These are phyloP conservation scores for Sesia apiformis DNA, from an alignment of 2,888 invertebrate genomes.

Conservation along the genomic window DNA sequence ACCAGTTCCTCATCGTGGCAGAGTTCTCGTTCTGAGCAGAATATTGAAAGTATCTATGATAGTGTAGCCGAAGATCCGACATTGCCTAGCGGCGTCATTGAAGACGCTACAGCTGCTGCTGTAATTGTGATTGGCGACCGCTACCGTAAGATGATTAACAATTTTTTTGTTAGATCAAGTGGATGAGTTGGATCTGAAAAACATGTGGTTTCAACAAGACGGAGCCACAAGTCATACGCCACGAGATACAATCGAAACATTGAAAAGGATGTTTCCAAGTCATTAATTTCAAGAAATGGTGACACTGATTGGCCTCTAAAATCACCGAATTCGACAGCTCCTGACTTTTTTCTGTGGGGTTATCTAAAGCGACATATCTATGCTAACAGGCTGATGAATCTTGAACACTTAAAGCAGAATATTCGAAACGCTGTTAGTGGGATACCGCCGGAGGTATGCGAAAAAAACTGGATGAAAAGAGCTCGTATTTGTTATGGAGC, in stretches of 20 bases:
- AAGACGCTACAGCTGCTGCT: neutral
- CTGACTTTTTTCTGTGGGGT: neutral
- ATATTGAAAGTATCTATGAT: neutral
- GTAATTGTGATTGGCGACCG: neutral
- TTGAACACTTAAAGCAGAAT: neutral
- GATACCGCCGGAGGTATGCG: neutral
- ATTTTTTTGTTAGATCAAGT: neutral
- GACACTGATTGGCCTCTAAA: too few relatives aligned
- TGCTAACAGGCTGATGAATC: neutral
- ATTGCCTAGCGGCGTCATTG: neutral
- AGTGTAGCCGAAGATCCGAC: neutral
- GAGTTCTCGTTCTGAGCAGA: neutral
- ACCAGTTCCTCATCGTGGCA: too few relatives aligned
- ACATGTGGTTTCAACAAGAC: too few relatives aligned
- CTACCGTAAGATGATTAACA: neutral
- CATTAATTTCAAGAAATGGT: neutral
- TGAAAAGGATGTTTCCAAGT: neutral
- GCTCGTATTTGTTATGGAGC: neutral
- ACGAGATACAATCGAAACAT: neutral
- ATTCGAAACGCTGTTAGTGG: neutral
- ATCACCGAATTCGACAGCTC: neutral
- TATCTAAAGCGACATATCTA: neutral
- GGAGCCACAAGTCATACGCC: neutral
- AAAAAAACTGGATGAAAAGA: neutral
- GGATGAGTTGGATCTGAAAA: neutral